Evolutionary conservation across 53 echinoderm and acorn worm genomes (phyloP).

Genomic region (Arbacia lixula): DNA sequence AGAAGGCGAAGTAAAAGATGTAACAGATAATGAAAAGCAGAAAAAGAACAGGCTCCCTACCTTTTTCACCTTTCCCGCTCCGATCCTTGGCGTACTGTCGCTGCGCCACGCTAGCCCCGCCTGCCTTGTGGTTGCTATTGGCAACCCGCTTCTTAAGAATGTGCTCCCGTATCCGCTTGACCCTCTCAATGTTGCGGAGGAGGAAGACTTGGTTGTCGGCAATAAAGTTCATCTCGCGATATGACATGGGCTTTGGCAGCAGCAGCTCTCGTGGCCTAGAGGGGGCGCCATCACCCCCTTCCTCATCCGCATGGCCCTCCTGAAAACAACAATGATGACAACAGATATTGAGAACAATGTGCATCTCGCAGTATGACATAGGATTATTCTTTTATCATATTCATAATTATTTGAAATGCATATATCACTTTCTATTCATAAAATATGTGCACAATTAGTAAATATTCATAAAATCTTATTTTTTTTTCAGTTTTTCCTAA

Average conservation of each 20-base stretch:
- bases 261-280: slow-evolving; percentile 54
- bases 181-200: slow-evolving; percentile 94
- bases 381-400: no score
- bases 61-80: slow-evolving; percentile 76
- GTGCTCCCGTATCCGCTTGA: slow-evolving; percentile 80
- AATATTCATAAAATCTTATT: no score
- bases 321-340: background rate
- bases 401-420: no score
- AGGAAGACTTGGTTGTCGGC: slow-evolving; percentile 82
- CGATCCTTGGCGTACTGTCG: slow-evolving; percentile 58
- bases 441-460: no score
- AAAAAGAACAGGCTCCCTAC: no score
- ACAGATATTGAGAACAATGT: background rate
- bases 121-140: slow-evolving; percentile 27
- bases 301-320: slow-evolving; percentile 48
- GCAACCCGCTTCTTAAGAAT: slow-evolving; percentile 67
- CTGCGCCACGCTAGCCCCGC: slow-evolving; percentile 27
- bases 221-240: slow-evolving; percentile 92
- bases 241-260: slow-evolving; percentile 89
- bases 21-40: no score
- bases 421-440: no score
- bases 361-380: background rate
- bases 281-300: slow-evolving; percentile 36
- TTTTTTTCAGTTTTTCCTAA: no score
- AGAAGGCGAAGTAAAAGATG: no score